Evolutionary conservation across 1,140 invertebrate genomes (phyloP), one percentile per base, ranked within the genome.

Genomic region (Battus philenor): DNA sequence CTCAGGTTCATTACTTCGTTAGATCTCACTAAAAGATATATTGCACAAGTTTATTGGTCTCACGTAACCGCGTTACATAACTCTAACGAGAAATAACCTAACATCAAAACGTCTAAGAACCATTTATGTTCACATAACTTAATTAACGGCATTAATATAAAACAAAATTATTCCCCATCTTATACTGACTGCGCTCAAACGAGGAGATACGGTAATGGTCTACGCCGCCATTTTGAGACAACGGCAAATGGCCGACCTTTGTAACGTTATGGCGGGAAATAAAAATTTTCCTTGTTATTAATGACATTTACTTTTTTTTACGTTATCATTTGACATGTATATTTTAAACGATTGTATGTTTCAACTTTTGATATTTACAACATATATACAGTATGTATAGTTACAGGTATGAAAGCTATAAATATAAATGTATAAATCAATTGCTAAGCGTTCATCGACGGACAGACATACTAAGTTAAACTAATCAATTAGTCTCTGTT

Each of bases 191-290:
- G 47, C 30, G 36, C 38, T 10, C 32, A 34, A 49, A 56, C 53
- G 47, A 57, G 58, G 27, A 61, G 58, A 61, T 61, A 61, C 45
- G 51, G 50, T 54, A 34, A 34, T 34, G 16, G 32, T 20, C 16
- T 55, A 54, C 39, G 36, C 34, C 47, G 59, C 59, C 54, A 61
- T 61, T 61, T 61, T 57, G 50, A 47, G 39, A 57, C 43, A 51
- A 39, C 31, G 45, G 54, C 47, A 54, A 54, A 58, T 54, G 59
- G 54, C 49, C 48, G 50, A 39, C 48, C 48, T 45, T 50, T 38
- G 16, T 9, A 34, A 50, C 29, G 36, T 51, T 44, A 54, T 57
- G 50, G 54, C 47, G 41, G 41, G 32, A 47, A 47, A 49, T 11
- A 34, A 34, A 34, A 9, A 6, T 32, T 9, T 17, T 32, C 31